Base-by-base conservation (phyloP, 2,888 invertebrate genomes). In the Tipula lateralis region DNA sequence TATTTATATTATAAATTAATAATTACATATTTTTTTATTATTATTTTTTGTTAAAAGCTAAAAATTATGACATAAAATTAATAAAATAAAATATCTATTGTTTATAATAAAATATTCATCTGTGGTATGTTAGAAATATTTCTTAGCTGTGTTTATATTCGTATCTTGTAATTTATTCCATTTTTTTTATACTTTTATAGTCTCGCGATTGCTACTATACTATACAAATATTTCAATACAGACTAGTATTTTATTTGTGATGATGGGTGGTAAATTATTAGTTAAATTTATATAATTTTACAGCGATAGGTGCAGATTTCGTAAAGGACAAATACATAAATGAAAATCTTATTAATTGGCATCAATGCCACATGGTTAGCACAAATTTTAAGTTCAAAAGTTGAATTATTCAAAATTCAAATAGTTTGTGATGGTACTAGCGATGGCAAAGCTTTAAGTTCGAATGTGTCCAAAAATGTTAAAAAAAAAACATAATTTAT, bases 81-180 rank as follows among this genome's bases (percentile, higher is more conserved):
- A 66, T 24, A 24, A 66, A 66, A 66, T 24, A 24, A 66, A 66
- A 66, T 7, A 66, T 66, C 66, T 19, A 19, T 66, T 66, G 66
- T 66, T 66, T 66, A 66, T 66, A 66, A 66, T 66, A 66, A 19
- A 66, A 24, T 66, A 66, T 66, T 66, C 66, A 66, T 66, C 66
- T 66, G 66, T 66, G 66, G 66, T 66, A 66, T 66, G 66, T 66
- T 66, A 66, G 66, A 66, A 66, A 66, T 66, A 9, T 12, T 66
- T 66, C 66, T 66, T 24, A 66, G 66, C 19, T 66, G 24, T 66
- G 66, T 66, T 66, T 66, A 66, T 66, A 66, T 24, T 66, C 24
- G 66, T 66, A 66, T 66, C 24, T 24, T 66, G 9, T 66, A 66
- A 66, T 24, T 66, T 66, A 66, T 66, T 66, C 7, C 19, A 9